Percentiles rank a stretch among this genome's conserved stretches.
phyloP scores from a whole-genome alignment of 2,888 invertebrate species.

The Sminthurinus aureus region DNA sequence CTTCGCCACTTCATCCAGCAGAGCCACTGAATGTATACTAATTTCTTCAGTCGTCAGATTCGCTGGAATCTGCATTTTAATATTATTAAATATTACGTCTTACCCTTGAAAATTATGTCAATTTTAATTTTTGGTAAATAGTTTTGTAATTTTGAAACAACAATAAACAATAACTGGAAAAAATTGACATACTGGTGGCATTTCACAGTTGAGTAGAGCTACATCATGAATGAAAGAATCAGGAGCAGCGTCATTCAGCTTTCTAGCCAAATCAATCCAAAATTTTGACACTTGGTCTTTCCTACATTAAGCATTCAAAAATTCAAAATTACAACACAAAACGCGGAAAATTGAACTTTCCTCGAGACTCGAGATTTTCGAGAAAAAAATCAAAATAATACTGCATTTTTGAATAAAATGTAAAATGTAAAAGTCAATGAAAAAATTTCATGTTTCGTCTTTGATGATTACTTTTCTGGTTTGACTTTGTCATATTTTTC shows the following conservation, averaged over 20 bases:
- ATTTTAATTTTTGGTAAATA: not conserved
- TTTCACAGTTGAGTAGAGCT: slow-evolving; percentile 51
- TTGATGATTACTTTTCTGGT: not conserved
- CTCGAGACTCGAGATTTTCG: not conserved
- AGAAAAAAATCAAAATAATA: not conserved
- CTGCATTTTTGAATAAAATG: not conserved
- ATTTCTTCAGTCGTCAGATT: slow-evolving; percentile 43
- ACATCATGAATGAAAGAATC: slow-evolving; percentile 53
- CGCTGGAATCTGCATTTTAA: slow-evolving; percentile 17
- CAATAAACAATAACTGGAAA: not conserved
- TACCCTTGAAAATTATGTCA: no score
- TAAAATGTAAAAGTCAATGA: no score
- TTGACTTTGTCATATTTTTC: not conserved
- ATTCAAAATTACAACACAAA: no score
- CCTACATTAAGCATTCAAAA: no score
- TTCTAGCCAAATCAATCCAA: slow-evolving; percentile 49
- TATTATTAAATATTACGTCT: no score
- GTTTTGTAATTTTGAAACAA: no score
- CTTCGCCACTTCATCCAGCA: slow-evolving; percentile 50
- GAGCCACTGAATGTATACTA: slow-evolving; percentile 43
- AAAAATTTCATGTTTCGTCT: not conserved
- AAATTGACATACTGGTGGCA: slow-evolving; percentile 42
- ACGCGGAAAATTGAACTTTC: not conserved
- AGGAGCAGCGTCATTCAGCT: slow-evolving; percentile 45
- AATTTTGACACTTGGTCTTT: slow-evolving; percentile 43